These are phyloP conservation scores for Nasonia giraulti DNA, from an alignment of 1,140 invertebrate species.

Conservation along the genomic window DNA sequence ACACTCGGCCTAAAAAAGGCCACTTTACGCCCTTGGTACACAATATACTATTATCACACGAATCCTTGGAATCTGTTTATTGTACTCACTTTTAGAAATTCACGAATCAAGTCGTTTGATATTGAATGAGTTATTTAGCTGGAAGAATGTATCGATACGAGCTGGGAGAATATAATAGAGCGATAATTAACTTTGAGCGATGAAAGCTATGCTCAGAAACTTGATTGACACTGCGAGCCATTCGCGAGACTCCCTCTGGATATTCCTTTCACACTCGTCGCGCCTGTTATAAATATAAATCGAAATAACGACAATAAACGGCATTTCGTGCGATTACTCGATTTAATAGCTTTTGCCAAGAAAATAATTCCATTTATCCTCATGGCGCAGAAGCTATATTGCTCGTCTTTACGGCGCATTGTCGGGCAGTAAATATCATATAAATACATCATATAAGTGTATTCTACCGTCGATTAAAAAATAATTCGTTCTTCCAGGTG, in stretches of 20 bases:
- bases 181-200: neutral
- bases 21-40: too few species aligned
- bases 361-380: slow-evolving; percentile 16
- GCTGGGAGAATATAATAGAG: neutral
- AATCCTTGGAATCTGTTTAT: too few species aligned
- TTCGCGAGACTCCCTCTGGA: neutral
- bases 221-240: neutral
- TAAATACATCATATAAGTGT: neutral
- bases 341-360: slow-evolving; percentile 12
- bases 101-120: too few species aligned
- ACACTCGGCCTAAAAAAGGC: too few species aligned
- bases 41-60: too few species aligned
- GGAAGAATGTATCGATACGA: neutral
- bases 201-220: neutral
- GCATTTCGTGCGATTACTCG: neutral
- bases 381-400: neutral
- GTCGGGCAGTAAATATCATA: neutral
- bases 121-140: too few species aligned
- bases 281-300: slow-evolving; percentile 31
- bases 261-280: slow-evolving; percentile 4
- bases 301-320: slow-evolving; percentile 21
- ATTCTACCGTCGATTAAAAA: neutral
- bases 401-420: slow-evolving; percentile 6
- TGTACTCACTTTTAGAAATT: too few species aligned
- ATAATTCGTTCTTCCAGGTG: neutral